Conservation (phyloP, 2,113 vertebrate genomes). For the Capra hircus region DNA sequence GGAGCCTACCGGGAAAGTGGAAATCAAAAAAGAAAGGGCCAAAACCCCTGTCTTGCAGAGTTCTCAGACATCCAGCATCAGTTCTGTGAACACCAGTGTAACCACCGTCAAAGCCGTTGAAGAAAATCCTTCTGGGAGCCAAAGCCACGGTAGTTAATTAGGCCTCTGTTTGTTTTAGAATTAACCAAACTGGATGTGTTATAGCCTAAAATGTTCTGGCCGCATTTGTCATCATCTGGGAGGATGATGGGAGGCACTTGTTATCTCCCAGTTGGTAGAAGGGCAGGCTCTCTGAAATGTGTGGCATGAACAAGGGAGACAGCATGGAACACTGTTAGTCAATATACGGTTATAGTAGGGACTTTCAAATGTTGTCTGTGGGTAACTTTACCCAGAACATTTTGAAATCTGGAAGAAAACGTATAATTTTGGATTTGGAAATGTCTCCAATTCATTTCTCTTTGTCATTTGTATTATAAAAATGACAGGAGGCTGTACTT, state of each 20-base stretch:
- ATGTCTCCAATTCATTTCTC: not conserved
- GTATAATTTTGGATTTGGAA: not conserved
- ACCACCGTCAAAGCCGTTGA: constrained; percentile 84
- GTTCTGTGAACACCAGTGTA: constrained; percentile 81
- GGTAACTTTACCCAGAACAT: not conserved
- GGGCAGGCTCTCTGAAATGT: not conserved
- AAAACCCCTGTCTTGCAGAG: constrained; percentile 80
- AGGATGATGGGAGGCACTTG: not conserved
- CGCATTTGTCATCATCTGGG: not conserved
- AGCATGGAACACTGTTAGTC: not conserved
- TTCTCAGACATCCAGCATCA: constrained; percentile 86
- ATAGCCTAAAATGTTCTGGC: not conserved
- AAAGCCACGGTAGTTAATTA: constrained; percentile 85
- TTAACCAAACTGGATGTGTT: not conserved
- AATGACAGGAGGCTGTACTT: not conserved
- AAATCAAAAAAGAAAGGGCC: constrained; percentile 84
- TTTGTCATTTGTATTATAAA: not conserved
- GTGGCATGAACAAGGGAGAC: not conserved
- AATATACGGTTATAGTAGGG: not conserved
- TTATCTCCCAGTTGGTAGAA: not conserved
- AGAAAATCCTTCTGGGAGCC: constrained; percentile 82
- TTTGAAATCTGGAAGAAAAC: not conserved
- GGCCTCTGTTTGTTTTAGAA: not conserved
- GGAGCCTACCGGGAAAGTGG: constrained; percentile 83
- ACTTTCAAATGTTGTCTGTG: not conserved